phyloP scores from a whole-genome alignment of 2,797 vertebrate genomes.

The Etheostoma perlongum region DNA sequence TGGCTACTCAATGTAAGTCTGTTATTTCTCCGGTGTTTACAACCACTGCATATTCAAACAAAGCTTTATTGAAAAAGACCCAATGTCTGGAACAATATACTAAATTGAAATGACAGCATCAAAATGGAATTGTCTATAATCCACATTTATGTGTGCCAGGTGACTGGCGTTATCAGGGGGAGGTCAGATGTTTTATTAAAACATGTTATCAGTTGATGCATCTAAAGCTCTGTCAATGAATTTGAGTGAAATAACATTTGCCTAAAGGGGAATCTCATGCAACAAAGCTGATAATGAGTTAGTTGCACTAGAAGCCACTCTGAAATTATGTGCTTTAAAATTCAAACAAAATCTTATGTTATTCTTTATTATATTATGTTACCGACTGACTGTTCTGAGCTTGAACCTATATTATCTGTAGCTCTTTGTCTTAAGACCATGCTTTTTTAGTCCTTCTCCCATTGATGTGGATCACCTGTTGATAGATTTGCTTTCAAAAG shows the following conservation, averaged over 20 bases:
- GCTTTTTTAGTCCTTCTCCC: not conserved
- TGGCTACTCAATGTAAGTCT: not conserved
- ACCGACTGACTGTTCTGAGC: not conserved
- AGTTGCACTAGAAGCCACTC: not conserved
- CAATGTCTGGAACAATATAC: not conserved
- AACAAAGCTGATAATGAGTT: conserved; percentile 9
- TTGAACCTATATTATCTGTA: not conserved
- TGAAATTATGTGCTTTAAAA: not conserved
- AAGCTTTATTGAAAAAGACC: not conserved
- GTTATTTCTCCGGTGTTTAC: conserved; percentile 7
- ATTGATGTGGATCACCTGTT: not conserved
- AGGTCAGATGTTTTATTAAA: not conserved
- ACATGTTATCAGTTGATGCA: not conserved
- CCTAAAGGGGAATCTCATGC: not conserved
- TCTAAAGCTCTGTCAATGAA: not conserved
- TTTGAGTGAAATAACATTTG: not conserved
- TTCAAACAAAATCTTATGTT: not conserved
- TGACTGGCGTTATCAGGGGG: not conserved
- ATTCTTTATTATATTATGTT: too few relatives aligned
- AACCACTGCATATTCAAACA: not conserved
- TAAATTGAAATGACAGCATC: not conserved
- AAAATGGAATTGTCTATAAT: not conserved
- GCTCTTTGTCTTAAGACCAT: not conserved
- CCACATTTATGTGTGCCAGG: not conserved
- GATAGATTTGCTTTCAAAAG: not conserved